Conservation (phyloP, 2,113 vertebrate species). For the Cyanoderma ruficeps region DNA sequence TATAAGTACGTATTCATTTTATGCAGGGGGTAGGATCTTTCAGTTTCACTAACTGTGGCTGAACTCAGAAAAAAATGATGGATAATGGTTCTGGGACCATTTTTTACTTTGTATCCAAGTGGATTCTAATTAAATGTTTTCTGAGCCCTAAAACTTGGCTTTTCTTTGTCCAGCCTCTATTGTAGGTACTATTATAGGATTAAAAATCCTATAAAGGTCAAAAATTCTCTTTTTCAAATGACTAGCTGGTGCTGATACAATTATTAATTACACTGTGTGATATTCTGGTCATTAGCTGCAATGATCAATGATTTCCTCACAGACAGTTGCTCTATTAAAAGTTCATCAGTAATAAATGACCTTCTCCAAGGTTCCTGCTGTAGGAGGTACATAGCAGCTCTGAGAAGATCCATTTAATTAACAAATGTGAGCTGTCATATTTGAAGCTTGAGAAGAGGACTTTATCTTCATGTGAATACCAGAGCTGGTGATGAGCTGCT, state of each 20-base stretch:
- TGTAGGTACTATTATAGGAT: neutral
- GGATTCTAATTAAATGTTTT: neutral
- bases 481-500: neutral
- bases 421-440: neutral
- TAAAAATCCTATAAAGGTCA: neutral
- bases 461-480: neutral
- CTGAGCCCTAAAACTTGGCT: neutral
- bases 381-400: neutral
- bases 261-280: conserved; percentile 36
- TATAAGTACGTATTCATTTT: neutral
- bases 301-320: conserved; percentile 29
- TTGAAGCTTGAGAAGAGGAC: neutral
- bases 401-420: neutral
- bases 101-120: neutral
- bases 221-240: neutral
- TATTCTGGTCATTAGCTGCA: neutral
- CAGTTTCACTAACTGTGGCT: neutral
- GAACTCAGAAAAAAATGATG: neutral
- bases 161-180: neutral
- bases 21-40: neutral
- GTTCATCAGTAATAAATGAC: conserved; percentile 6
- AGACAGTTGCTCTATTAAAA: conserved; percentile 29
- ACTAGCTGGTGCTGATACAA: neutral
- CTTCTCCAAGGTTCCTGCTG: neutral
- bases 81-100: neutral